Base-by-base conservation (phyloP, 2,888 invertebrate species). In the Entomobrya multifasciata region DNA sequence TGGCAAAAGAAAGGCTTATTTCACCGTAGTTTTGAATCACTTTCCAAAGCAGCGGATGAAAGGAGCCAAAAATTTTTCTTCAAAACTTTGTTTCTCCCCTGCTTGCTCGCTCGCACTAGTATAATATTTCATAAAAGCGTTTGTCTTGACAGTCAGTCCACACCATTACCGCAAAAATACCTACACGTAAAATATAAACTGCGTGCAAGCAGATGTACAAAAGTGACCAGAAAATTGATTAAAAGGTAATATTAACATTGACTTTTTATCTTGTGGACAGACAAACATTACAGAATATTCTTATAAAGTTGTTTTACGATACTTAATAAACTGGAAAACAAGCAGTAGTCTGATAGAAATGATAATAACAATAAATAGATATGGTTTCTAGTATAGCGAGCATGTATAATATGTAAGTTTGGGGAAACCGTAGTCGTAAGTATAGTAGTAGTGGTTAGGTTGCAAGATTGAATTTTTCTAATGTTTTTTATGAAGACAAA, bases 21-120 rank as follows among this genome's bases (percentile, higher is more conserved):
- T 47, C 44, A 30, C 49, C 47, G 47, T n/a, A n/a, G 49, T 49
- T 49, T 72, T 49, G 72, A 72, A 72, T 72, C 72, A 72, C 27
- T 72, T 72, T 72, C 8, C 70, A 47, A 44, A 36, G 17, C 47
- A 47, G 25, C 47, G 44, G 44, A 70, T 27, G 47, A 65, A n/a
- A 30, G 57, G 41, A 36, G 41, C 36, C 10, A 17, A 30, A 41
- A 30, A 25, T 30, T 30, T n/a, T 30, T 30, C 41, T 22, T 8
- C 8, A 72, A 25, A 3, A 41, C 8, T 36, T 36, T 36, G 4
- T 30, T 13, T 15, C 11, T 17, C 4, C 5, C 3, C 30, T 65
- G 11, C 25, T 57, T 57, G 11, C 25, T 57, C 36, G 30, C 17
- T 6, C 67, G 44, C 44, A n/a, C n/a, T n/a, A n/a, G n/a, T n/a